Conservation (phyloP, 2,888 invertebrate genomes). For the Labia minor region DNA sequence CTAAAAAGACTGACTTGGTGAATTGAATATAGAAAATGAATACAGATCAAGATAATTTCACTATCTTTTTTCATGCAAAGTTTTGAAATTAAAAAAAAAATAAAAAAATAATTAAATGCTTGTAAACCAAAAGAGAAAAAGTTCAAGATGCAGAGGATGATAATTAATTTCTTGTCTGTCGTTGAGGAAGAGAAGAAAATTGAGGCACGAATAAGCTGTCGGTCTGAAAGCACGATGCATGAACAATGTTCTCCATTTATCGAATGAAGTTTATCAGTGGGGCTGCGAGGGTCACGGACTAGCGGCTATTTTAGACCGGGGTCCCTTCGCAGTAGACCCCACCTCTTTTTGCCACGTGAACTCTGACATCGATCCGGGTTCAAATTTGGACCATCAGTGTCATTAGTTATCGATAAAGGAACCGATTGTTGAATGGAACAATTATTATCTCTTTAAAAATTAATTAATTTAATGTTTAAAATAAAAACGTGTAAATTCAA, state of each 20-base stretch:
- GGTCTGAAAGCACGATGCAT: not conserved
- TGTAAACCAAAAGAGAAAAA: no score
- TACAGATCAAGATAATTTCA: no score
- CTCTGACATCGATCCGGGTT: not conserved
- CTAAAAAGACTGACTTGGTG: no score
- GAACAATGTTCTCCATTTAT: not conserved
- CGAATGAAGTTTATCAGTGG: not conserved
- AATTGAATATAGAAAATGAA: no score
- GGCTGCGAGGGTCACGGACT: not conserved
- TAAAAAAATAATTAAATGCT: no score
- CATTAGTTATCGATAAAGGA: no score
- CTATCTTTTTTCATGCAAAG: no score
- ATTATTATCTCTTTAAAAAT: no score
- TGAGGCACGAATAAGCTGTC: conserved; percentile 7
- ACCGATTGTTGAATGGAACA: no score
- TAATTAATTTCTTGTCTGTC: conserved; percentile 1
- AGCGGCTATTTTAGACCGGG: not conserved
- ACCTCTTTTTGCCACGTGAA: conserved; percentile 1
- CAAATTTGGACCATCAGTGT: not conserved
- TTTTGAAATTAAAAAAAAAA: no score
- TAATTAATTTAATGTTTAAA: no score
- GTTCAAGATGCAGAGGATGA: not conserved
- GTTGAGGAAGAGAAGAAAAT: not conserved
- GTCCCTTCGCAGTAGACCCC: not conserved
- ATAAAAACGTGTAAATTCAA: no score